A percentile compares a stretch with the other conserved stretches of the same genome.
These are phyloP conservation scores for Bos indicus DNA, from an alignment of 2,113 vertebrate genomes.

Conservation along the genomic window DNA sequence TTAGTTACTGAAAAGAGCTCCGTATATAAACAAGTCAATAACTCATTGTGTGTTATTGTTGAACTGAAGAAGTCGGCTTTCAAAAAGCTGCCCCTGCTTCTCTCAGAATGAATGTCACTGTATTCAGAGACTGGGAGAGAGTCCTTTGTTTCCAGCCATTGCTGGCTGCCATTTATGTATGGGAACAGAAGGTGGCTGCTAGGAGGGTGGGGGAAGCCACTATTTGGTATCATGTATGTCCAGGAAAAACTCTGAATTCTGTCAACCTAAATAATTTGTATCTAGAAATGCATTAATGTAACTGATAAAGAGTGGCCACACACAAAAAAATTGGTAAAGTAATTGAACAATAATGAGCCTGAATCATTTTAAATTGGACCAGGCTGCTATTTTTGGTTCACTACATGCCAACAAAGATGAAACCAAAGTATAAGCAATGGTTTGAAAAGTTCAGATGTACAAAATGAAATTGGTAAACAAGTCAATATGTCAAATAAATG, in stretches of 20 bases:
- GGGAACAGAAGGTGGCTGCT: constrained; percentile 80
- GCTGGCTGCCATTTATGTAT: constrained; percentile 81
- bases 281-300: background rate
- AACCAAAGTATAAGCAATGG: background rate
- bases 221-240: constrained; percentile 6
- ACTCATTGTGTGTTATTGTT: constrained; percentile 91
- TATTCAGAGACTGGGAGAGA: constrained; percentile 80
- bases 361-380: background rate
- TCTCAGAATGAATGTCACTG: constrained; percentile 84
- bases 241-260: constrained; percentile 45
- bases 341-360: background rate
- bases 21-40: constrained; percentile 93
- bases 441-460: constrained; percentile 40
- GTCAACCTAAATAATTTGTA: background rate
- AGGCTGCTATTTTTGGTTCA: background rate
- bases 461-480: constrained; percentile 21
- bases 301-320: background rate
- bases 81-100: constrained; percentile 83
- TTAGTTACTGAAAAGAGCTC: constrained; percentile 88
- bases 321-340: background rate
- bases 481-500: constrained; percentile 36
- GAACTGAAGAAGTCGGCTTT: constrained; percentile 83
- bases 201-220: constrained; percentile 48
- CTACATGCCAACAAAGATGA: constrained; percentile 30
- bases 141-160: constrained; percentile 81